Evolutionary conservation across 2,113 vertebrate genomes (phyloP).

Genomic region (Hippocampus guttulatus): DNA sequence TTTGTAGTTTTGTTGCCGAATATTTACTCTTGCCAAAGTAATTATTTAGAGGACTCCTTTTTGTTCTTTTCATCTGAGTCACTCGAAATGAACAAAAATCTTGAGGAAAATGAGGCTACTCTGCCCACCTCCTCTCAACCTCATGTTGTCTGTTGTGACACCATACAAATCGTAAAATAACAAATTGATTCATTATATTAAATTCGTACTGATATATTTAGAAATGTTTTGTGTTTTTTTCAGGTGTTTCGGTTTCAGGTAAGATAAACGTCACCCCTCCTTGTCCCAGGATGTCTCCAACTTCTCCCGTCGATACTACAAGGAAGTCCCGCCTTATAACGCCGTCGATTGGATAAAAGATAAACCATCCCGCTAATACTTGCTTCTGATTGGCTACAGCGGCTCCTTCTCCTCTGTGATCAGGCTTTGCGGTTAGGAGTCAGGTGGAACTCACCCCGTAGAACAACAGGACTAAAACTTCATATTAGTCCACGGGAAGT

Average conservation of each 20-base stretch:
- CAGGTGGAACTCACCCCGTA: slow-evolving; percentile 73
- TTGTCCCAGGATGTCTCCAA: slow-evolving; percentile 41
- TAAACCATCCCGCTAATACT: not conserved
- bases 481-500: slow-evolving; percentile 13
- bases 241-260: slow-evolving; percentile 57
- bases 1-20: not conserved
- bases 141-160: not conserved
- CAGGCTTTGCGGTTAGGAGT: slow-evolving; percentile 57
- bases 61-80: not conserved
- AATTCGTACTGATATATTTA: not conserved
- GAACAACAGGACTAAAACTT: slow-evolving; percentile 34
- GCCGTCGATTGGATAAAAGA: slow-evolving; percentile 48
- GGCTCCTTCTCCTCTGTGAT: slow-evolving; percentile 39
- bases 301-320: slow-evolving; percentile 6
- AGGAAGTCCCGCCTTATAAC: slow-evolving; percentile 69
- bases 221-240: not conserved
- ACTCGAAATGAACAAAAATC: not conserved
- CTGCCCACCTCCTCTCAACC: not conserved
- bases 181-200: not conserved
- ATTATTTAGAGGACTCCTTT: not conserved
- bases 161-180: not conserved
- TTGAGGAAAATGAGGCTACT: not conserved
- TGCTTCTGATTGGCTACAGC: slow-evolving; percentile 38
- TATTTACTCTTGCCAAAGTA: too few species aligned
- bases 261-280: slow-evolving; percentile 42